A percentile compares a stretch with the other conserved stretches of the same genome.
Evolutionary conservation across 2,888 invertebrate genomes (phyloP).

Genomic region (Branchipolynoe longqiensis): DNA sequence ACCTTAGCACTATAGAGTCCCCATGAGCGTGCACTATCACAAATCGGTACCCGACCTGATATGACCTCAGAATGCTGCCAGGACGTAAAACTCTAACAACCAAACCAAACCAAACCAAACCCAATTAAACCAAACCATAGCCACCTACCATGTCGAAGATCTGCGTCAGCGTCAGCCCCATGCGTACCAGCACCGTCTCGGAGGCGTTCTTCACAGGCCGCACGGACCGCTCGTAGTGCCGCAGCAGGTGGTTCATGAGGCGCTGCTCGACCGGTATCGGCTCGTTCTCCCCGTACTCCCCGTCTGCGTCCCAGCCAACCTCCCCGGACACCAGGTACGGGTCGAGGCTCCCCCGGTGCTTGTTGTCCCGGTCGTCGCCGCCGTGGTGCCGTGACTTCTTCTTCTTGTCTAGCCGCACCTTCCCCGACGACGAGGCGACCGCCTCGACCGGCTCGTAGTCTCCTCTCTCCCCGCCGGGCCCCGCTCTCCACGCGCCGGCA

Average conservation of each 20-base stretch:
- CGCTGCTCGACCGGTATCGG: slow-evolving; percentile 80
- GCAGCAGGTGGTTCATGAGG: slow-evolving; percentile 82
- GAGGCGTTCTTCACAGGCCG: slow-evolving; percentile 84
- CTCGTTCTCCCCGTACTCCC: slow-evolving; percentile 58
- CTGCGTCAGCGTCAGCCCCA: slow-evolving; percentile 84
- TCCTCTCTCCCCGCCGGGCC: too few relatives aligned
- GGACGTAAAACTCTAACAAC: too few relatives aligned
- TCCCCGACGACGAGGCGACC: too few relatives aligned
- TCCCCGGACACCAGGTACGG: background rate
- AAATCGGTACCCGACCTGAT: too few relatives aligned
- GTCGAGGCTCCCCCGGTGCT: background rate
- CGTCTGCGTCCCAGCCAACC: slow-evolving; percentile 64
- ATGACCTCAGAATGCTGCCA: too few relatives aligned
- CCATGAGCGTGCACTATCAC: too few relatives aligned
- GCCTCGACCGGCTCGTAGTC: too few relatives aligned
- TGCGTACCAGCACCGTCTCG: slow-evolving; percentile 82
- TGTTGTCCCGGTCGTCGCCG: background rate
- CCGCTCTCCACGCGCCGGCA: too few relatives aligned
- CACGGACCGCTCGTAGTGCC: slow-evolving; percentile 83
- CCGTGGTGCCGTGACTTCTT: background rate
- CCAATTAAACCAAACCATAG: too few relatives aligned
- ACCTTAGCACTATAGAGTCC: too few relatives aligned
- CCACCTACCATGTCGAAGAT: slow-evolving; percentile 84
- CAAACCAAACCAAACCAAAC: too few relatives aligned
- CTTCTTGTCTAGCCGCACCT: background rate